These are phyloP conservation scores for Tupaia tana DNA, from an alignment of 2,113 vertebrate genomes.

Conservation along the genomic window DNA sequence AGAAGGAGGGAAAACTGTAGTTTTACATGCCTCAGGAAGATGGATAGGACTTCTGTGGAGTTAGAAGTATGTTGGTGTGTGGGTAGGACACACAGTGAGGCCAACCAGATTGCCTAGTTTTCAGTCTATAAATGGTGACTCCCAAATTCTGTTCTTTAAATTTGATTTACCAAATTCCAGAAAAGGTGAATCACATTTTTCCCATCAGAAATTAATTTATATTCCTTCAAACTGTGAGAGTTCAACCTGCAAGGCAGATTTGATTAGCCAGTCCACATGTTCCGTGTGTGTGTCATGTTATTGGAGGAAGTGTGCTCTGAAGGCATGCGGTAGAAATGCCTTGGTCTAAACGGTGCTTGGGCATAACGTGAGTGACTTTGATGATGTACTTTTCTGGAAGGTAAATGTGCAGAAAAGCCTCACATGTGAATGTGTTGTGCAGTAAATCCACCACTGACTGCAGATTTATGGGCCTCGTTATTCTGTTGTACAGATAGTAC, in stretches of 20 bases:
- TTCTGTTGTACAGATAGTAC: conserved; percentile 20
- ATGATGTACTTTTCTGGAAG: not conserved
- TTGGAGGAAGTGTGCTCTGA: not conserved
- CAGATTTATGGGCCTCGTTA: conserved; percentile 69
- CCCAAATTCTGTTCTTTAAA: not conserved
- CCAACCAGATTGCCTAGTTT: not conserved
- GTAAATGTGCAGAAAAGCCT: not conserved
- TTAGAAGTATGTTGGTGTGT: not conserved
- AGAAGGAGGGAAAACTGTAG: not conserved
- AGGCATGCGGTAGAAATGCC: not conserved
- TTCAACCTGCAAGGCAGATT: not conserved
- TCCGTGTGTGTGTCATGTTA: not conserved
- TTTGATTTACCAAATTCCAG: not conserved
- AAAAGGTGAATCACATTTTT: not conserved
- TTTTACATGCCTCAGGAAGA: not conserved
- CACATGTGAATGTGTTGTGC: not conserved
- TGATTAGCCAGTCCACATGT: not conserved
- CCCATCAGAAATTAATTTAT: not conserved
- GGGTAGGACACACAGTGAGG: not conserved
- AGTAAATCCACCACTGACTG: conserved; percentile 18
- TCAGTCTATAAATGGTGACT: not conserved
- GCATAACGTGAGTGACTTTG: not conserved
- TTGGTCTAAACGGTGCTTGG: not conserved
- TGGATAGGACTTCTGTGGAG: not conserved
- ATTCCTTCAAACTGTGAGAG: not conserved